Base-by-base conservation (phyloP, 2,113 vertebrate genomes). In the Pontoporia blainvillei region DNA sequence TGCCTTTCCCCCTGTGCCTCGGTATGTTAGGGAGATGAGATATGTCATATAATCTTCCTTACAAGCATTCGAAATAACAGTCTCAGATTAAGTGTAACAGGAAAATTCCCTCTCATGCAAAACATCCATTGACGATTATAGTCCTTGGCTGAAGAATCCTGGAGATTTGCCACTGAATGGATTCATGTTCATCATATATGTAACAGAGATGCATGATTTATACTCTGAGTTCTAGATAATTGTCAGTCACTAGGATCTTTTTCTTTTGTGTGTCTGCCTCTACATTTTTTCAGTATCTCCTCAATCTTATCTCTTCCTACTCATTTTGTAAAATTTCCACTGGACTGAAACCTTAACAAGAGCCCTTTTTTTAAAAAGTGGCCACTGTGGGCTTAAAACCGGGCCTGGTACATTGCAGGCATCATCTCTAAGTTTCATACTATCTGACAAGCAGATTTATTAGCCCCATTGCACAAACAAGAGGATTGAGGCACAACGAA, bases 161-260 rank as follows among this genome's bases (percentile, higher is more conserved):
- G 90, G 88, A 76, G 2, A 52, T 67, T 41, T 78, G 72, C 67
- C 88, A n/a, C 18, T 3, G 49, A 69, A 8, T 25, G 34, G 54
- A 34, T 71, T 76, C 69, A 67, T 14, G 52, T 44, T 86, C 52
- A 14, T 93, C 86, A 34, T 4, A 0, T n/a, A 11, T 23, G 34
- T 52, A 36, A 44, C 5, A 69, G 91, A 89, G n/a, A 76, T 0
- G 6, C 41, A 31, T 20, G 44, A 89, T 46, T 72, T 81, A 72
- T 39, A 18, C 2, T 12, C 57, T 7, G 18, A 69, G 73, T 81
- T 91, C 20, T 6, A 86, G 88, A 64, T 29, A 69, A 76, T 73
- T 82, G 91, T 88, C 95, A 94, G 39, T 39, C 83, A 27, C 64
- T 31, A 25, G 39, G 31, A n/a, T 44, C 46, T 81, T 81, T 86